A percentile compares a stretch with the other conserved stretches of the same genome.
These are phyloP conservation scores for Yponomeuta evonymella DNA, from an alignment of 2,888 invertebrate species.

Conservation along the genomic window DNA sequence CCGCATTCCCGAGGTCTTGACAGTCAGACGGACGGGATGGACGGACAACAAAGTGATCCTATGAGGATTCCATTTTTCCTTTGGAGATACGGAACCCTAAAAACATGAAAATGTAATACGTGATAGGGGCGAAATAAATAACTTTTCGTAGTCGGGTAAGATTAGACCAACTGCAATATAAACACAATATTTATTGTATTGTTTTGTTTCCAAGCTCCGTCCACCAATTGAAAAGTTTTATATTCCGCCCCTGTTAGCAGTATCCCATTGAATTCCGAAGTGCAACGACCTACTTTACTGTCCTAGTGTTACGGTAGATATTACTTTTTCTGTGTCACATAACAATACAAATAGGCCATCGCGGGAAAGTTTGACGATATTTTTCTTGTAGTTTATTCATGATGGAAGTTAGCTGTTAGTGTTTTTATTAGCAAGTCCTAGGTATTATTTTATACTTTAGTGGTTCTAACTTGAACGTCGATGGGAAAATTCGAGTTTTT, in stretches of 20 bases:
- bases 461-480: too few species aligned
- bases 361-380: not conserved
- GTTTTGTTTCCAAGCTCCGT: not conserved
- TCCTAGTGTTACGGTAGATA: conserved; percentile 10
- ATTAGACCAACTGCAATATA: not conserved
- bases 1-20: too few species aligned
- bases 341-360: conserved; percentile 3
- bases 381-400: not conserved
- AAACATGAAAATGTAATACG: too few species aligned
- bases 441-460: too few species aligned
- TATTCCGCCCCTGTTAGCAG: not conserved
- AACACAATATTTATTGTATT: not conserved
- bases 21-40: too few species aligned
- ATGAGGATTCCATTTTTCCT: too few species aligned
- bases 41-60: too few species aligned
- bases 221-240: not conserved
- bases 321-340: conserved; percentile 12
- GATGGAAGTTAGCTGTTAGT: not conserved
- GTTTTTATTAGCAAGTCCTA: too few species aligned
- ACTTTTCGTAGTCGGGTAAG: not conserved
- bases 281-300: conserved; percentile 12
- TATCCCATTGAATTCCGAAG: conserved; percentile 10
- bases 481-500: too few species aligned
- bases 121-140: not conserved
- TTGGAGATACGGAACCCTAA: too few species aligned